These are phyloP conservation scores for Neosilurus hyrtlii DNA, from an alignment of 2,797 vertebrate genomes.

Conservation along the genomic window DNA sequence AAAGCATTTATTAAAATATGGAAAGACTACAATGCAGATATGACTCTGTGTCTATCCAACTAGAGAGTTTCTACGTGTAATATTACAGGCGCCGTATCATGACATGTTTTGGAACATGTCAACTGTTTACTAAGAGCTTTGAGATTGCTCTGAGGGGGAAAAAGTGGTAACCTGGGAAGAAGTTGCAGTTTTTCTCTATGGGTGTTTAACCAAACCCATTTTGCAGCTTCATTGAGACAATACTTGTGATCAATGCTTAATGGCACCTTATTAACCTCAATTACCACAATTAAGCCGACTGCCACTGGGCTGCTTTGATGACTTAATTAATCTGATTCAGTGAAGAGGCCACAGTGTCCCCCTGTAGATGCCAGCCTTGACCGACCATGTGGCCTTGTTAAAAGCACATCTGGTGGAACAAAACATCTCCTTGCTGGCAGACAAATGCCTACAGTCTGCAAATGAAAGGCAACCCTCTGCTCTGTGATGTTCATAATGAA, in stretches of 20 bases:
- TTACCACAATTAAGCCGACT: constrained; percentile 82
- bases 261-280: constrained; percentile 82
- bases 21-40: neutral
- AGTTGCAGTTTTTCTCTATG: constrained; percentile 62
- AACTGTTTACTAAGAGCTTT: constrained; percentile 8
- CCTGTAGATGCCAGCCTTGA: constrained; percentile 66
- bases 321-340: constrained; percentile 82
- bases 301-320: constrained; percentile 79
- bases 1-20: neutral
- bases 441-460: constrained; percentile 75
- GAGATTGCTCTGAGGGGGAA: constrained; percentile 26
- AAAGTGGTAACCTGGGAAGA: constrained; percentile 25
- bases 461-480: constrained; percentile 73
- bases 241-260: constrained; percentile 81
- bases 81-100: neutral
- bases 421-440: constrained; percentile 73
- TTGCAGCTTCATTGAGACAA: constrained; percentile 79
- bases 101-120: neutral
- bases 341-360: constrained; percentile 66
- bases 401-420: constrained; percentile 78
- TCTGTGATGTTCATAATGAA: constrained; percentile 81
- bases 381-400: constrained; percentile 75
- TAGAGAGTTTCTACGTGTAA: neutral
- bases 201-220: constrained; percentile 79
- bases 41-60: neutral